Evolutionary conservation across 2,888 invertebrate genomes (phyloP).

Genomic region (Danaus chrysippus): DNA sequence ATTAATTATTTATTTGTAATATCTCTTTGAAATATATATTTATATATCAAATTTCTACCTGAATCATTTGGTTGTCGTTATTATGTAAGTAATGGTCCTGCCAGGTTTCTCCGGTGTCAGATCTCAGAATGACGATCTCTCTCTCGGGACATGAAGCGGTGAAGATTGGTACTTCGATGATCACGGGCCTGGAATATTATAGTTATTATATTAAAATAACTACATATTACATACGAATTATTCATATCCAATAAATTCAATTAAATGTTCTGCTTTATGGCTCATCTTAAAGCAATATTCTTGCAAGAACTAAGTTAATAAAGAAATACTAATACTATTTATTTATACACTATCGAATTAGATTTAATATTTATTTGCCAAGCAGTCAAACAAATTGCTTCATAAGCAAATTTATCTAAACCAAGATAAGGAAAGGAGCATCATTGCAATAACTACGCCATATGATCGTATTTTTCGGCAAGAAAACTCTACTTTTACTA

Average conservation of each 20-base stretch:
- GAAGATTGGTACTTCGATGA: slow-evolving; percentile 98
- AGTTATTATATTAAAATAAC: not conserved
- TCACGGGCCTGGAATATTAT: slow-evolving; percentile 84
- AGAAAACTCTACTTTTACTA: not conserved
- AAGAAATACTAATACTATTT: no score
- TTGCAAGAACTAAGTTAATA: no score
- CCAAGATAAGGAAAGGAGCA: no score
- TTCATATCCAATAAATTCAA: no score
- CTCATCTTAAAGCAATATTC: no score
- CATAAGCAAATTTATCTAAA: no score
- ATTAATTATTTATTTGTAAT: not conserved
- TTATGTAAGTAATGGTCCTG: slow-evolving; percentile 89
- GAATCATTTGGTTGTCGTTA: slow-evolving; percentile 79
- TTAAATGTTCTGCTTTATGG: no score
- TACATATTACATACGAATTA: not conserved
- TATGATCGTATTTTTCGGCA: no score
- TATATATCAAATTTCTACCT: slow-evolving; percentile 48
- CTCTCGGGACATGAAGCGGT: slow-evolving; percentile 96
- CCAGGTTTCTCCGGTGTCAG: slow-evolving; percentile 99
- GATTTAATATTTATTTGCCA: no score
- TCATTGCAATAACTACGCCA: no score
- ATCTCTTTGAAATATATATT: not conserved
- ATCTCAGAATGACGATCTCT: slow-evolving; percentile 96
- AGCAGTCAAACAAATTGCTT: no score
- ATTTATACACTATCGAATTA: no score